A percentile compares a stretch with the other conserved stretches of the same genome.
phyloP scores from a whole-genome alignment of 2,888 invertebrate species.

The Notodonta dromedarius region DNA sequence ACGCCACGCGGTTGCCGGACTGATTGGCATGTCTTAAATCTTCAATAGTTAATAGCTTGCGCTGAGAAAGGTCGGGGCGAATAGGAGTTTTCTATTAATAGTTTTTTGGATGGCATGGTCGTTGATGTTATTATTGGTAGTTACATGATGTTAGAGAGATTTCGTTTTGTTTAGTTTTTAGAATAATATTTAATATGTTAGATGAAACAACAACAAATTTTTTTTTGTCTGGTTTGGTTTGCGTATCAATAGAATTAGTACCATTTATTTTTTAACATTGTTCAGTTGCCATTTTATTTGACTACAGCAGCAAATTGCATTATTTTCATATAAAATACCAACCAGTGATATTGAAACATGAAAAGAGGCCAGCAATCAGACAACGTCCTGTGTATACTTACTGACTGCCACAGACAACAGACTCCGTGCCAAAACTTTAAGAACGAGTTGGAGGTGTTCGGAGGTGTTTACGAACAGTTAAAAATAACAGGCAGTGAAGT shows the following conservation, averaged over 20 bases:
- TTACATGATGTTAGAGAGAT: no score
- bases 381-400: neutral
- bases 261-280: neutral
- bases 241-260: no score
- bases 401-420: neutral
- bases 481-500: neutral
- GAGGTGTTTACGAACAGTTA: neutral
- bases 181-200: no score
- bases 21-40: slow-evolving; percentile 24
- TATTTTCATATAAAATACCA: no score
- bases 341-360: no score
- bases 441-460: neutral
- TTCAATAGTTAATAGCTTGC: slow-evolving; percentile 8
- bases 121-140: neutral
- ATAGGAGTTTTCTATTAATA: neutral
- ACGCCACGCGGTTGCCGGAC: slow-evolving; percentile 13
- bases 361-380: no score
- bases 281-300: neutral
- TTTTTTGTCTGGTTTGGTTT: neutral
- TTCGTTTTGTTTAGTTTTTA: no score
- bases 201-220: no score
- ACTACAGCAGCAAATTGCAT: no score
- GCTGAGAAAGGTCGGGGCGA: neutral
- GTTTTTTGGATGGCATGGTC: neutral
- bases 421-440: neutral